These are phyloP conservation scores for Rhingia campestris DNA, from an alignment of 2,888 invertebrate species.

Conservation along the genomic window DNA sequence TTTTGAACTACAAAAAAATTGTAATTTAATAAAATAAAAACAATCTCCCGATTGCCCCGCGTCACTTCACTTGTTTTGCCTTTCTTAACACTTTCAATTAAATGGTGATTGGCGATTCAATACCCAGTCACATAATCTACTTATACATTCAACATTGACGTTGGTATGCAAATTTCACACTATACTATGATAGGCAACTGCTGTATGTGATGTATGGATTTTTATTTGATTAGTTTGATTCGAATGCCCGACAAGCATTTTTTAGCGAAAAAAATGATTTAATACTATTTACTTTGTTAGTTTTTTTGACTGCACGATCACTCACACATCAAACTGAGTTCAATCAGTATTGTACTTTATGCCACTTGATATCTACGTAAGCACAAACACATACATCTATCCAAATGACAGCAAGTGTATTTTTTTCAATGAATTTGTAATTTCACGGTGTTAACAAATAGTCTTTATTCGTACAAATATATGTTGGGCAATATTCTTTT, in stretches of 20 bases:
- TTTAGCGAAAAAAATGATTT: slow-evolving; percentile 45
- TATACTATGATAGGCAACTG: slow-evolving; percentile 37
- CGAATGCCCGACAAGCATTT: slow-evolving; percentile 36
- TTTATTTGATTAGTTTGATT: slow-evolving; percentile 55
- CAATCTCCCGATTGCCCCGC: slow-evolving; percentile 3
- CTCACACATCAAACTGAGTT: slow-evolving; percentile 9
- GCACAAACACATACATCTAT: slow-evolving; percentile 48
- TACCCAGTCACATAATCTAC: slow-evolving; percentile 58
- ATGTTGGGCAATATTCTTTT: background rate
- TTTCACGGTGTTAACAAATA: background rate
- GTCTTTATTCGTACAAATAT: background rate
- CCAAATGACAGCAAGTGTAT: slow-evolving; percentile 56
- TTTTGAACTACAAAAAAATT: background rate
- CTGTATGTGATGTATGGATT: slow-evolving; percentile 33
- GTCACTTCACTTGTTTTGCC: slow-evolving; percentile 10
- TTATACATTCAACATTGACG: slow-evolving; percentile 47
- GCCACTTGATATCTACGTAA: slow-evolving; percentile 66
- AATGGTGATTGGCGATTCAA: slow-evolving; percentile 43
- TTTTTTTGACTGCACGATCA: slow-evolving; percentile 26
- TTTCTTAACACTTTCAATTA: slow-evolving; percentile 63
- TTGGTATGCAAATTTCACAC: slow-evolving; percentile 43
- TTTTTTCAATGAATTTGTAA: slow-evolving; percentile 34
- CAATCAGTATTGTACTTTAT: slow-evolving; percentile 36
- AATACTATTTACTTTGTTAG: slow-evolving; percentile 56
- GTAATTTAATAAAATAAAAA: slow-evolving; percentile 50